Evolutionary conservation across 2,888 invertebrate genomes (phyloP), one percentile per base, ranked within the genome.

Genomic region (Cephus sareptanus): DNA sequence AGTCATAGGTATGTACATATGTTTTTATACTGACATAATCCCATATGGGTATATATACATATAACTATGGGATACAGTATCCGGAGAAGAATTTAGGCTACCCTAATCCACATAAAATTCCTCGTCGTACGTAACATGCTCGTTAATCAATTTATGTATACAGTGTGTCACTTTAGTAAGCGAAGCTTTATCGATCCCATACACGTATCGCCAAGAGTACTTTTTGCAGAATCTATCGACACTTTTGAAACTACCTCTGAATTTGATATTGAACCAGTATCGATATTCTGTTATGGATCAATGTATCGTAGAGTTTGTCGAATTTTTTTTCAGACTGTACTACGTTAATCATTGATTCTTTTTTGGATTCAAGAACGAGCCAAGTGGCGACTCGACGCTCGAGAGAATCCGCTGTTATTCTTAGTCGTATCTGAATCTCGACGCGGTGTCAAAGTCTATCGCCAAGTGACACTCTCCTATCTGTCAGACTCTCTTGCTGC

Each of bases 361-460:
- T 23, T 56, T 56, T 56, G 23, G 23, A 56, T 56, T 56, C 23
- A 56, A 23, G 23, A 56, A 23, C 9, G 23, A 23, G 23, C 56
- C 6, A 56, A 23, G 56, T 56, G 9, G 2, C 23, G 2, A 56
- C 56, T 23, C 23, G 56, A 56, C 23, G 23, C 56, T 56, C 9
- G 1, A 56, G 23, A 23, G 23, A 9, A 23, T 56, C 23, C 56
- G 23, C 23, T 56, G 56, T 56, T 56, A 56, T 56, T 56, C 56
- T 56, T 56, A 23, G 56, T 56, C 56, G 15, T 56, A 56, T 56
- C 56, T 23, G 56, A 56, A 23, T 9, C 23, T 56, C 1, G 56
- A 56, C 9, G 9, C 56, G 35, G 74, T 71, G 76, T 76, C 76
- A 76, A 69, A 76, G 76, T 35, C 70, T 71, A 76, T 76, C 76